phyloP scores from a whole-genome alignment of 2,113 vertebrate genomes.

The Carlito syrichta region DNA sequence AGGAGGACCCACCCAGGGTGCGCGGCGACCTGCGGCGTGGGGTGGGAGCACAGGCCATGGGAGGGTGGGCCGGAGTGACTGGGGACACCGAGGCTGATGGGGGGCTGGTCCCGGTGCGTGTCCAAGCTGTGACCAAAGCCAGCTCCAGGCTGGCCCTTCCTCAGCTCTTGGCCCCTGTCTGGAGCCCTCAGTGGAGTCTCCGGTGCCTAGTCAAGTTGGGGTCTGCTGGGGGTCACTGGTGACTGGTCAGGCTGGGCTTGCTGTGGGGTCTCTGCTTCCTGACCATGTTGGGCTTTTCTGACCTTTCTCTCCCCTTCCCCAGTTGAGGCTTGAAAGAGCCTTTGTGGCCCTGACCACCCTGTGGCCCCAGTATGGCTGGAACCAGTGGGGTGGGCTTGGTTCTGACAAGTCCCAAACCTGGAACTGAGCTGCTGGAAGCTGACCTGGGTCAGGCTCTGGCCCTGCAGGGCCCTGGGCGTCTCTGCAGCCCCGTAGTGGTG shows the following conservation, averaged over 20 bases:
- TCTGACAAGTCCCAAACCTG: neutral
- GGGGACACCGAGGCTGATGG: too few species aligned
- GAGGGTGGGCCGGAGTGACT: too few species aligned
- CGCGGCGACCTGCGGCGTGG: too few species aligned
- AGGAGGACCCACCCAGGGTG: neutral
- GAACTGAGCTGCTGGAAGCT: neutral
- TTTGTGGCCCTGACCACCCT: neutral
- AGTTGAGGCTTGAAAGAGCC: neutral
- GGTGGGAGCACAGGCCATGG: too few species aligned
- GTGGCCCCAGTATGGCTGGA: neutral
- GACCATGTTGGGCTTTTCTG: too few species aligned
- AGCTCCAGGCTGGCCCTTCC: rapidly evolving
- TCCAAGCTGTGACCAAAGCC: rapidly evolving
- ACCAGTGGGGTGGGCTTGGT: too few species aligned
- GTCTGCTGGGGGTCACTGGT: neutral
- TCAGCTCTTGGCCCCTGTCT: too few species aligned
- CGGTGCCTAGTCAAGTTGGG: neutral
- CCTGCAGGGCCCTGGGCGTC: neutral
- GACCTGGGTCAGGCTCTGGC: neutral
- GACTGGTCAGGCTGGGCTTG: neutral
- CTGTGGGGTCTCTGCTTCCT: neutral
- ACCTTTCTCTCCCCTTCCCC: too few species aligned
- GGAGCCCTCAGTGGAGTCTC: rapidly evolving
- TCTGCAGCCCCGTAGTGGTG: neutral
- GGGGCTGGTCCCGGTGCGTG: too few species aligned